Evolutionary conservation across 2,797 vertebrate species (phyloP).

Genomic region (Enteromius mattozi): DNA sequence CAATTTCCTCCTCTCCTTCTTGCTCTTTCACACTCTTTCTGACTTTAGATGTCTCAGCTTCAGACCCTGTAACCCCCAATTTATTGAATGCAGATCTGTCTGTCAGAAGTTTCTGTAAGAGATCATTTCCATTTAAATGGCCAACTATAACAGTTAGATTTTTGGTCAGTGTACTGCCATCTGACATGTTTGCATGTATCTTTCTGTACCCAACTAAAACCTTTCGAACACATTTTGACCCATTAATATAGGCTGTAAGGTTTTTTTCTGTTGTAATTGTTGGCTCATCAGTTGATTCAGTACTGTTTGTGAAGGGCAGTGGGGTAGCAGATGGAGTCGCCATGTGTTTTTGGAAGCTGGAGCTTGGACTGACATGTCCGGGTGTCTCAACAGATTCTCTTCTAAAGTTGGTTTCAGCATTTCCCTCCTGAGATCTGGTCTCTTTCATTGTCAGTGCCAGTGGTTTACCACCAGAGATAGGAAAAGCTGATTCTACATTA

Average conservation of each 20-base stretch:
- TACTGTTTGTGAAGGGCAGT: background rate
- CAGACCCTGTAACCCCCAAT: conserved; percentile 8
- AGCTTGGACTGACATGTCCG: background rate
- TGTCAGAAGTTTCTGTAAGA: conserved; percentile 64
- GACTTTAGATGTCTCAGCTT: conserved; percentile 13
- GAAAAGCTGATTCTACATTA: conserved; percentile 43
- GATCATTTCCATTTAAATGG: conserved; percentile 53
- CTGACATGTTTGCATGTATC: conserved; percentile 35
- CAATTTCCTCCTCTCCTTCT: conserved; percentile 27
- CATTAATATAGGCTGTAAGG: conserved; percentile 50
- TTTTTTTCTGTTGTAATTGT: conserved; percentile 54
- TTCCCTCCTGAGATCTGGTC: conserved; percentile 5
- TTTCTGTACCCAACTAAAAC: conserved; percentile 46
- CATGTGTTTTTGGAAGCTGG: conserved; percentile 51
- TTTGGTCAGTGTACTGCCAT: conserved; percentile 30
- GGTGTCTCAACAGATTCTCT: conserved; percentile 11
- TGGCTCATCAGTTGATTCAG: conserved; percentile 6
- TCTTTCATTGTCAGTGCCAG: conserved; percentile 35
- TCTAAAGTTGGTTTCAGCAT: conserved; percentile 43
- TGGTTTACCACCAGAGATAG: conserved; percentile 26
- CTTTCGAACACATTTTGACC: conserved; percentile 53
- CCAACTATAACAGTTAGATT: conserved; percentile 43
- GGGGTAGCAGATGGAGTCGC: conserved; percentile 10
- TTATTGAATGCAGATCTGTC: conserved; percentile 61
- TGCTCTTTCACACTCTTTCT: conserved; percentile 25